Evolutionary conservation across 2,888 invertebrate genomes (phyloP), one percentile per base, ranked within the genome.

Genomic region (Nesidiocoris tenuis): DNA sequence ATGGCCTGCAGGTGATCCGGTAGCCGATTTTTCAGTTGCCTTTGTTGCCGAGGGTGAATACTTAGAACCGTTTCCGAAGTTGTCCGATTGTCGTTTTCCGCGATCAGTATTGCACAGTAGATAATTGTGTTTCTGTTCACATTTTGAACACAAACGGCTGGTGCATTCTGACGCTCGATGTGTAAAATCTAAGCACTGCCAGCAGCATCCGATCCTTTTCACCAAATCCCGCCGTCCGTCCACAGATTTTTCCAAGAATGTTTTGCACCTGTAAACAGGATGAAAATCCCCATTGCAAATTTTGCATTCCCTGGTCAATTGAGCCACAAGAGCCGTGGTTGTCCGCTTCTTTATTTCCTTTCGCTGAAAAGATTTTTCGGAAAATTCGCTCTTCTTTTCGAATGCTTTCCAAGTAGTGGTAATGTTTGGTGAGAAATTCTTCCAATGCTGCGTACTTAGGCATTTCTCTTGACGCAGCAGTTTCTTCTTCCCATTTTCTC

Each of bases 361-460:
- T 16, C 2, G n/a, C n/a, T n/a, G n/a, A 18, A 5, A 9, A 18
- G 7, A 59, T 9, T 59, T 59, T 59, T 59, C 19, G n/a, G n/a
- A n/a, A n/a, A n/a, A n/a, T 17, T 7, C 17, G 17, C 18, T 12
- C 17, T 61, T 61, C 7, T 18, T 61, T 18, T 61, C 61, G 17
- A 12, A 61, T 17, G 61, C 61, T 17, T 22, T 64, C 64, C 64
- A 64, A 64, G 24, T 64, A 64, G 21, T 64, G 5, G 64, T 64
- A 64, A 3, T 64, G 64, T 23, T 23, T 16, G 2, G 19, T 22
- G 2, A 64, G 5, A 22, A 64, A 64, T 19, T 64, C 64, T 21
- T 64, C 64, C 21, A 64, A 23, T 23, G 2, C 21, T 21, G 18
- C 2, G 64, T 18, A 64, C 5, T 2, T 7, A 2, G 64, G 64